Conservation (phyloP, 2,888 invertebrate species). For the Coenonympha glycerion region DNA sequence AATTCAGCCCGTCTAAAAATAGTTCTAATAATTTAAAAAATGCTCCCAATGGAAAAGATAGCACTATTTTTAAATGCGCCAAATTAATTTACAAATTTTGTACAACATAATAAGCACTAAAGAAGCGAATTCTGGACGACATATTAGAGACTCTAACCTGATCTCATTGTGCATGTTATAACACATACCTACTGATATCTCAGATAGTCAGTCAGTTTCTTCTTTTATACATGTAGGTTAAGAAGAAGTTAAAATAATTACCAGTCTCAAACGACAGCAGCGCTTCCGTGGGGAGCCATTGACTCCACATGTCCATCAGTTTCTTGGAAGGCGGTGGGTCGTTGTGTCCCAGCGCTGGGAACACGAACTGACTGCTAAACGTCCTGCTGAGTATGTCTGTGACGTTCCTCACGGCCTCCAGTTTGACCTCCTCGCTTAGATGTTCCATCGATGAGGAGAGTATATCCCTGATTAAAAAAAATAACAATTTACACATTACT, state of each 20-base stretch:
- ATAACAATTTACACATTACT: not conserved
- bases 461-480: conserved; percentile 81
- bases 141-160: no score
- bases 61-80: no score
- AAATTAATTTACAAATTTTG: no score
- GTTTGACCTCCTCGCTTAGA: conserved; percentile 80
- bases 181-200: no score
- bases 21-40: no score
- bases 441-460: conserved; percentile 85
- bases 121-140: no score
- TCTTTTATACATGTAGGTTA: no score
- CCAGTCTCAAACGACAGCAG: conserved; percentile 88
- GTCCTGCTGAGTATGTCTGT: conserved; percentile 87
- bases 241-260: conserved; percentile 39
- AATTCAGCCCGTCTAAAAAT: no score
- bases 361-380: conserved; percentile 91
- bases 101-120: no score
- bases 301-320: conserved; percentile 87
- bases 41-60: no score
- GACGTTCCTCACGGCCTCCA: conserved; percentile 86
- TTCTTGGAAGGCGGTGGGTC: conserved; percentile 81
- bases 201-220: no score
- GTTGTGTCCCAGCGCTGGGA: conserved; percentile 92
- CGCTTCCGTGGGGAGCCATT: conserved; percentile 89
- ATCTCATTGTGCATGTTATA: no score